These are phyloP conservation scores for Ectemnius cavifrons DNA, from an alignment of 2,888 invertebrate species.

Conservation along the genomic window DNA sequence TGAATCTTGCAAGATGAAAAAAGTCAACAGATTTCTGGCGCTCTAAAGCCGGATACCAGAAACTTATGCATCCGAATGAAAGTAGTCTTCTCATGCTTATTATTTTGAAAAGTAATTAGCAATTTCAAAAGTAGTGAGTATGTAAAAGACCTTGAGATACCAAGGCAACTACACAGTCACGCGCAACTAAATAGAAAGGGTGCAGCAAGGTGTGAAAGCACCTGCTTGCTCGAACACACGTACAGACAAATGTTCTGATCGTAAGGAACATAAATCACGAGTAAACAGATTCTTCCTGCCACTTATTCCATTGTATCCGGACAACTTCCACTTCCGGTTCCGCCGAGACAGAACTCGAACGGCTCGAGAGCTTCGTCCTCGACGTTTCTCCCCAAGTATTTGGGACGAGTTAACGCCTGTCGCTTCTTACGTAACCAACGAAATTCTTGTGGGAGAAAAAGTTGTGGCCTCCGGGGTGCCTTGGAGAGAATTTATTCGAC, in stretches of 20 bases:
- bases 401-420: constrained; percentile 41
- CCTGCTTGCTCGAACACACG: neutral
- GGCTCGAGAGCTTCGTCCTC: constrained; percentile 11
- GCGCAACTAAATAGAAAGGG: neutral
- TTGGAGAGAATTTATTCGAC: too few relatives aligned
- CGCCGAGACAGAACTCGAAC: neutral
- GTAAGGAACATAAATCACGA: too few relatives aligned
- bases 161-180: neutral
- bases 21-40: too few relatives aligned
- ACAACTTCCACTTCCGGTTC: neutral
- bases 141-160: too few relatives aligned
- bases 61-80: too few relatives aligned
- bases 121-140: too few relatives aligned
- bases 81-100: too few relatives aligned
- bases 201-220: constrained; percentile 6
- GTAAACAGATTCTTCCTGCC: too few relatives aligned
- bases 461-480: too few relatives aligned
- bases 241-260: neutral
- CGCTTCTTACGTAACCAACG: constrained; percentile 44
- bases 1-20: too few relatives aligned
- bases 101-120: too few relatives aligned
- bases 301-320: neutral
- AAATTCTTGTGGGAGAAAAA: constrained; percentile 16
- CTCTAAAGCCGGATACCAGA: too few relatives aligned
- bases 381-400: constrained; percentile 57